Evolutionary conservation across 2,797 vertebrate genomes (phyloP), one percentile per base, ranked within the genome.

Genomic region (Cercopithecus petaurista): DNA sequence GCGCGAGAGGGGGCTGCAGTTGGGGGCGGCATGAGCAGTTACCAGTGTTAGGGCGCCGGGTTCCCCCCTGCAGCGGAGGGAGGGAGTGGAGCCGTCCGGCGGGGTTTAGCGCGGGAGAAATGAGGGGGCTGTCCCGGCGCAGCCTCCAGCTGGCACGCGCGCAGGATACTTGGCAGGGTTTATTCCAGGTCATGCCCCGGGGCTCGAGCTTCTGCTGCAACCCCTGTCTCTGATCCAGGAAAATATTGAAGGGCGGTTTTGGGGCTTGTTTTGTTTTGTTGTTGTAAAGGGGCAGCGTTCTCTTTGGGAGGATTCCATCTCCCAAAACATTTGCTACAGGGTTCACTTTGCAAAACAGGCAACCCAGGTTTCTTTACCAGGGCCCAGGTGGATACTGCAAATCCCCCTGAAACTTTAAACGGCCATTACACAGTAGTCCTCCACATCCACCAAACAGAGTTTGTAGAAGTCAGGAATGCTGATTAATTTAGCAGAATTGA

Each of bases 51-150:
- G 88, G 76, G 93, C 33, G 48, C 87, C 4, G n/a, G 83, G 41
- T 15, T 88, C 95, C 97, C 98, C 97, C 97, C 98, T 70, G 72
- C 90, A 75, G 86, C 30, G 21, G 46, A 76, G 90, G 73, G 55
- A 30, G 72, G 85, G 95, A 96, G 97, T 98, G 98, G 98, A 97
- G 97, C 97, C 2, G 97, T 97, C 98, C 98, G 67, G 81, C 89
- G 43, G 26, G 19, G 81, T 22, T 95, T 95, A 48, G 97, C 95
- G 97, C 97, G 97, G 97, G 97, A 97, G 97, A 96, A 85, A 81
- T 48, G 92, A 95, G 67, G 96, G 92, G 97, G 93, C 93, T 1
- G 95, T 55, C 91, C 93, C 55, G 67, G 90, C 64, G 30, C 93
- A n/a, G 95, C 82, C 88, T 93, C 90, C 92, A 55, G 95, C 92